Evolutionary conservation across 2,888 invertebrate species (phyloP).

Genomic region (Tipula lateralis): DNA sequence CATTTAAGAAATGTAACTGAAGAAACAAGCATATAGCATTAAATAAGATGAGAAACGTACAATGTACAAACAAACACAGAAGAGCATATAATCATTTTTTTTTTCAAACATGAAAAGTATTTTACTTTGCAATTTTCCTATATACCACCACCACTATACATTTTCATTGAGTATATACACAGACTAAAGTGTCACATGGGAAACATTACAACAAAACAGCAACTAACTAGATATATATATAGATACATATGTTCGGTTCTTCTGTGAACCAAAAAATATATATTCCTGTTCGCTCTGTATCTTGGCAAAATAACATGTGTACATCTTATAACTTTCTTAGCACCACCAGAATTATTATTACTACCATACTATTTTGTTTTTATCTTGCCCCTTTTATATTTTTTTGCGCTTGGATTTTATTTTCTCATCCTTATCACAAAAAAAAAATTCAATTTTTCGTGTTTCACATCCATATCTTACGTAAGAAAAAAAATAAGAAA

Average conservation of each 20-base stretch:
- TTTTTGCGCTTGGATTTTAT: not conserved
- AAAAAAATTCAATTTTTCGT: not conserved
- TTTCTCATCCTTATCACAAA: not conserved
- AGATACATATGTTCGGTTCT: not conserved
- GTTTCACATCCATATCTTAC: not conserved
- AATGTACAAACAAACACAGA: not conserved
- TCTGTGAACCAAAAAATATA: not conserved
- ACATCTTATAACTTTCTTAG: not conserved
- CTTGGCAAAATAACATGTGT: slow-evolving; percentile 19
- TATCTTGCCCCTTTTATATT: not conserved
- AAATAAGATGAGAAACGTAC: not conserved
- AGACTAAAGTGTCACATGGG: slow-evolving; percentile 11
- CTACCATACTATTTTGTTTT: not conserved
- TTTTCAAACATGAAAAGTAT: not conserved
- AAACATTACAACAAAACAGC: not conserved
- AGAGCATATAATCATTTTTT: not conserved
- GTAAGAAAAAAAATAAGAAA: not conserved
- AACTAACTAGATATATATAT: not conserved
- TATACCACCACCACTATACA: not conserved
- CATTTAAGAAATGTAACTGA: not conserved
- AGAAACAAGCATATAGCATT: not conserved
- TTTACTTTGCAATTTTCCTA: slow-evolving; percentile 11
- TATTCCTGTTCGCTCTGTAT: not conserved
- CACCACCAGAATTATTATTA: not conserved
- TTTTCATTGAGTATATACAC: not conserved